A percentile compares a stretch with the other conserved stretches of the same genome.
Conservation (phyloP, 1,140 invertebrate genomes). For the Scaptodrosophila lebanonensis region DNA sequence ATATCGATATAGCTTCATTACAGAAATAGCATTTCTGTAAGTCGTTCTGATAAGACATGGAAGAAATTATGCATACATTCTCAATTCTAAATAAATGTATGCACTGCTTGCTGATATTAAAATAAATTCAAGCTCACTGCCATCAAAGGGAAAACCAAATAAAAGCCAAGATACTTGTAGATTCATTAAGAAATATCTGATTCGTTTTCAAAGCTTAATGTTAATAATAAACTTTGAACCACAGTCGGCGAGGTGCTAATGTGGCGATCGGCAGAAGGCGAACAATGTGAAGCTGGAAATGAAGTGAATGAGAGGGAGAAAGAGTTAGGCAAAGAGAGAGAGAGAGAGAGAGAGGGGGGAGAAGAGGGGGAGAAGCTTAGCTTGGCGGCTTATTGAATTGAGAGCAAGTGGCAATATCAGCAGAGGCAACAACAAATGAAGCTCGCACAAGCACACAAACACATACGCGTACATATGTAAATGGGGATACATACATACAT, state of each 20-base stretch:
- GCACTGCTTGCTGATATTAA: too few relatives aligned
- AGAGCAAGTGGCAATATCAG: slow-evolving; percentile 66
- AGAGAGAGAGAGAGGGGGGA: neutral
- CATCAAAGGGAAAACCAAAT: too few relatives aligned
- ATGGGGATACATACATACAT: neutral
- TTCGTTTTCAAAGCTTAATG: too few relatives aligned
- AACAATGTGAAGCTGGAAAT: slow-evolving; percentile 17
- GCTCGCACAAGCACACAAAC: slow-evolving; percentile 15
- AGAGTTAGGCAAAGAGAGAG: slow-evolving; percentile 5
- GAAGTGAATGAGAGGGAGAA: too few relatives aligned
- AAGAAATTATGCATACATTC: too few relatives aligned
- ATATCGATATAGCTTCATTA: too few relatives aligned
- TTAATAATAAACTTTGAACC: neutral
- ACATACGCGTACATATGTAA: neutral
- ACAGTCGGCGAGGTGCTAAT: slow-evolving; percentile 16
- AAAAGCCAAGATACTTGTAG: too few relatives aligned
- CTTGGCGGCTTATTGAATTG: slow-evolving; percentile 11
- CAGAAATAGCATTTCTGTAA: slow-evolving; percentile 23
- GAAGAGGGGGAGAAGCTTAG: slow-evolving; percentile 1
- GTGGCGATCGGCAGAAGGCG: slow-evolving; percentile 22
- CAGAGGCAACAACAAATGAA: slow-evolving; percentile 13
- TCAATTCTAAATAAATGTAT: too few relatives aligned
- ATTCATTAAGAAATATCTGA: too few relatives aligned
- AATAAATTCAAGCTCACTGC: too few relatives aligned
- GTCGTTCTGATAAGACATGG: slow-evolving; percentile 4